Percentiles rank a stretch among this genome's conserved stretches.
phyloP scores from a whole-genome alignment of 2,113 vertebrate genomes.

The Gymnorhina tibicen region DNA sequence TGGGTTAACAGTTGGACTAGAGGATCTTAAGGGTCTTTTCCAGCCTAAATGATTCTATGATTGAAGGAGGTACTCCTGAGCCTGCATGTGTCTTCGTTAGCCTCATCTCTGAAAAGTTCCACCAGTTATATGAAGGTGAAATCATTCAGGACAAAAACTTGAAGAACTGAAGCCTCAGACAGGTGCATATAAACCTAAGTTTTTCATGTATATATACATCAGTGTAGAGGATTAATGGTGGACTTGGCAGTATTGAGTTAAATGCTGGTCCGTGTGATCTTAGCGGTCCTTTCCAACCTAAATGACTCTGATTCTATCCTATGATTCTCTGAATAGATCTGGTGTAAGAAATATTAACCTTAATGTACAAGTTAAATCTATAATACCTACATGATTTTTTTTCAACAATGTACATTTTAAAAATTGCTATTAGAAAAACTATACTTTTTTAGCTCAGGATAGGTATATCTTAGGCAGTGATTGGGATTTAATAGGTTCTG shows the following conservation, averaged over 20 bases:
- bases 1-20: background rate
- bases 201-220: background rate
- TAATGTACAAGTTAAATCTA: background rate
- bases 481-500: background rate
- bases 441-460: background rate
- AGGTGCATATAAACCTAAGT: background rate
- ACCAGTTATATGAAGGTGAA: background rate
- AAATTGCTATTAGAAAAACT: background rate
- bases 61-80: background rate
- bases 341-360: background rate
- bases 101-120: background rate
- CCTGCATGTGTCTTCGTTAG: background rate
- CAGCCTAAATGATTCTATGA: background rate
- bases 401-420: background rate
- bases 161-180: background rate
- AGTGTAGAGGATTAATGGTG: background rate
- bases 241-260: background rate
- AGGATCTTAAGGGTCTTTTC: background rate
- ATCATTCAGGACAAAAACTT: background rate
- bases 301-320: background rate
- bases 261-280: fast-evolving
- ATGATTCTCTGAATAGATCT: background rate
- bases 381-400: background rate
- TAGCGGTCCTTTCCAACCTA: background rate
- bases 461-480: background rate